These are phyloP conservation scores for Istiophorus platypterus DNA, from an alignment of 2,113 vertebrate species.

Conservation along the genomic window DNA sequence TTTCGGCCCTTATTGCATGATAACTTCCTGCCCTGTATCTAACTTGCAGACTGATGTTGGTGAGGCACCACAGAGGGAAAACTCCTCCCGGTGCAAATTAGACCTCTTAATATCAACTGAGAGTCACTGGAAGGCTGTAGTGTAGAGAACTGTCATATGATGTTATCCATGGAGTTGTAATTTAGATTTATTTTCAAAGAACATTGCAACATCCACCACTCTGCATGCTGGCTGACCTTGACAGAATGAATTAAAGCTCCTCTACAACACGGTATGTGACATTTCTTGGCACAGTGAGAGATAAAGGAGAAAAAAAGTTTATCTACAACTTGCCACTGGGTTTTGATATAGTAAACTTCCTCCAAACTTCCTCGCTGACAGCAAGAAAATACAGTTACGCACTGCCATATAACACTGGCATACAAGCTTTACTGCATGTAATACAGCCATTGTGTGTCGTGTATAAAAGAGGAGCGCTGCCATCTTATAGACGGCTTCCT, in stretches of 20 bases:
- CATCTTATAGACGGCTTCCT: constrained; percentile 55
- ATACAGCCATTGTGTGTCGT: constrained; percentile 62
- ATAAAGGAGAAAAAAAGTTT: constrained; percentile 9
- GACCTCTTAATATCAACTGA: background rate
- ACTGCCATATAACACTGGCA: constrained; percentile 22
- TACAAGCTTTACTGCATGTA: constrained; percentile 45
- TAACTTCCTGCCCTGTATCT: too few species aligned
- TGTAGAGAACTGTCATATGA: background rate
- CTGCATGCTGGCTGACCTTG: background rate
- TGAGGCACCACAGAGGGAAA: background rate
- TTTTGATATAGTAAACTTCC: constrained; percentile 32
- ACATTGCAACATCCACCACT: background rate
- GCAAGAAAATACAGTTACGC: constrained; percentile 26
- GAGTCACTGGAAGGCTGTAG: background rate
- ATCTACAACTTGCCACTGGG: constrained; percentile 28
- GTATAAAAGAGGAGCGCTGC: constrained; percentile 47
- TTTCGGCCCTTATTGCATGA: too few species aligned
- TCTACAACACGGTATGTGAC: background rate
- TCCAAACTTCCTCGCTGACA: constrained; percentile 23
- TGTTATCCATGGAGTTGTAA: background rate
- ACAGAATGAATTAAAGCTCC: background rate
- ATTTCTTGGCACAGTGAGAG: background rate
- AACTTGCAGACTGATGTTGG: background rate
- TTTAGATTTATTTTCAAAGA: background rate
- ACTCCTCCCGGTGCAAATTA: background rate